Base-by-base conservation (phyloP, 2,113 vertebrate genomes). In the Typhlomys cinereus region DNA sequence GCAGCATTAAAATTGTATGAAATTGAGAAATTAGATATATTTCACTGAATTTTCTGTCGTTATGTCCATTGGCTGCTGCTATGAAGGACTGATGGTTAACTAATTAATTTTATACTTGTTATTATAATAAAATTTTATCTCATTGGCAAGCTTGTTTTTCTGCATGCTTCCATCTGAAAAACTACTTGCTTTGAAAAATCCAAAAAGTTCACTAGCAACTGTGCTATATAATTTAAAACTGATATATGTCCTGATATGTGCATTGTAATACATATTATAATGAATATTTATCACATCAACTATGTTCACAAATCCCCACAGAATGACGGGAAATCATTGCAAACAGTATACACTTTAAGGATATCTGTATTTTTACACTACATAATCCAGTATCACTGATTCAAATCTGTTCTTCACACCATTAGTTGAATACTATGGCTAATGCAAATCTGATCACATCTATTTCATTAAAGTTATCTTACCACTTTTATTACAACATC, bases 21-120 rank as follows among this genome's bases (percentile, higher is more conserved):
- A 41, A 85, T 89, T 66, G 81, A 25, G 17, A 90, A 94, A 57
- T 80, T 81, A 92, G 92, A 71, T 88, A 3, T 13, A 36, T 73
- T 73, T 88, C 64, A 92, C 54, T 71, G 5, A 36, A 54, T 34
- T 84, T 91, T 92, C 59, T 85, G 83, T 61, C 31, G 84, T 94
- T 81, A 2, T 80, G 34, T 84, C 25, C 1, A 20, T 61, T 92
- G 76, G 84, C 36, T 85, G 39, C 46, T 78, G 25, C 7, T n/a
- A 78, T 61, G 27, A 27, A 69, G 67, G 41, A 75, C 11, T 73
- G 48, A 94, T 44, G 18, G 25, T 61, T 96, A 93, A 93, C 82
- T 36, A 54, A 85, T 78, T 73, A 96, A 93, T 90, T 29, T 90
- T 78, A 82, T 67, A 39, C 82, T 71, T 90, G 85, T 90, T 95